Percentiles rank a stretch among this genome's conserved stretches.
Evolutionary conservation across 2,888 invertebrate species (phyloP).

Genomic region (Cistogaster globosa): DNA sequence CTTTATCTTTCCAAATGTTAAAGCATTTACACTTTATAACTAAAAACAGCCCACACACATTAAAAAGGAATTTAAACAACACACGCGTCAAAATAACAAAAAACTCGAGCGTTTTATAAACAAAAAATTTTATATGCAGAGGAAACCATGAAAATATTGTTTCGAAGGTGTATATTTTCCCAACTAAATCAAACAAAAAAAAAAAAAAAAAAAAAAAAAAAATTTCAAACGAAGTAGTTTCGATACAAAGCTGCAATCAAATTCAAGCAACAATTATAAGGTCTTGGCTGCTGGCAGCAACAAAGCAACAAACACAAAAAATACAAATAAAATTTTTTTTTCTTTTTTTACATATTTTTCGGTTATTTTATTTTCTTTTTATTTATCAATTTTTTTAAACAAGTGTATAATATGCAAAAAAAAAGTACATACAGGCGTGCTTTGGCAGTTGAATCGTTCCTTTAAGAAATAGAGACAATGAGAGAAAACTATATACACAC

Average conservation of each 20-base stretch:
- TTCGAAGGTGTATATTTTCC: conserved; percentile 43
- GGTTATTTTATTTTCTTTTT: conserved; percentile 9
- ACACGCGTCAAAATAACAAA: conserved; percentile 66
- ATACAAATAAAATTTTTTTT: conserved; percentile 21
- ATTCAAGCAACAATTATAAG: conserved; percentile 69
- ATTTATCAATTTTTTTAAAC: conserved; percentile 24
- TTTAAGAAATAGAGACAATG: conserved; percentile 62
- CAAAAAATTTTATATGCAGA: conserved; percentile 17
- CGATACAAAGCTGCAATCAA: conserved; percentile 61
- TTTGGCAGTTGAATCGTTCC: conserved; percentile 18
- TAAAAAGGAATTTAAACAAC: conserved; percentile 51
- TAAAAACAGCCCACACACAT: conserved; percentile 67
- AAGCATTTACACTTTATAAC: conserved; percentile 35
- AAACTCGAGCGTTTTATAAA: conserved; percentile 37
- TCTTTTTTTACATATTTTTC: conserved; percentile 45
- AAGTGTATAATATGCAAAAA: conserved; percentile 63
- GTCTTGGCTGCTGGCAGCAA: conserved; percentile 60
- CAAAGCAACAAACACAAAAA: conserved; percentile 28
- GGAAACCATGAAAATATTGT: conserved; percentile 17
- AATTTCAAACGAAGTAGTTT: conserved; percentile 56
- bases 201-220: conserved; percentile 23
- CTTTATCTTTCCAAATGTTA: conserved; percentile 39
- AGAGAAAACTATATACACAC: conserved; percentile 60
- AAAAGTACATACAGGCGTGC: conserved; percentile 11
- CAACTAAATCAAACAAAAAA: not conserved